phyloP scores from a whole-genome alignment of 2,113 vertebrate species.

The Agapornis roseicollis region DNA sequence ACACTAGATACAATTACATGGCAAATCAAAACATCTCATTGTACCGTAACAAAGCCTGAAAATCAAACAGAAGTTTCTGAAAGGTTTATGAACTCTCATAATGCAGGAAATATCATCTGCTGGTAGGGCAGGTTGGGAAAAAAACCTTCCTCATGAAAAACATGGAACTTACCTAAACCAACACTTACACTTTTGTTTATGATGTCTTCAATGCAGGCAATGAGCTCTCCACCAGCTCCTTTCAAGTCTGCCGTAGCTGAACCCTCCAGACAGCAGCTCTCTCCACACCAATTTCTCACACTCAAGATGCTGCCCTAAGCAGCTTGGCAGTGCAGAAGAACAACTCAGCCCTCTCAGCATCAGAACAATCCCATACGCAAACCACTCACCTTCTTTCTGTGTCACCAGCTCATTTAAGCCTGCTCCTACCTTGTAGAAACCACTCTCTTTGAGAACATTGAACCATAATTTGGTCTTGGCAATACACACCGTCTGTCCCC shows the following conservation, averaged over 20 bases:
- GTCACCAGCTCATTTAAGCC: slow-evolving; percentile 73
- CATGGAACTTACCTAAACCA: background rate
- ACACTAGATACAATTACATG: background rate
- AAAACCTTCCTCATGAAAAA: background rate
- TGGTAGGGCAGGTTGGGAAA: background rate
- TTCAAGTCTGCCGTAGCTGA: background rate
- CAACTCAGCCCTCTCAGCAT: background rate
- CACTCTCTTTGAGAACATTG: background rate
- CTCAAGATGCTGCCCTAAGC: fast-evolving
- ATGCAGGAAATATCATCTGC: background rate
- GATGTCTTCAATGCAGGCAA: background rate
- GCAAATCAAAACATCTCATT: background rate
- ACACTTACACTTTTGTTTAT: background rate
- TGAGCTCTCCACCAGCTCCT: background rate
- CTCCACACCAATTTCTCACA: background rate
- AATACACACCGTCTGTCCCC: slow-evolving; percentile 69
- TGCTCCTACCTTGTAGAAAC: slow-evolving; percentile 78
- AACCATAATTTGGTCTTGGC: slow-evolving; percentile 63
- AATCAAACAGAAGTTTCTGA: background rate
- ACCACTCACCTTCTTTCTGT: slow-evolving; percentile 69
- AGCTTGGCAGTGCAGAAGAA: background rate
- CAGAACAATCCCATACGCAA: slow-evolving; percentile 27
- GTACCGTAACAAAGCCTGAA: background rate
- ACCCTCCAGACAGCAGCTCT: background rate
- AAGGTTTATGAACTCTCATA: background rate